A percentile compares a stretch with the other conserved stretches of the same genome.
phyloP scores from a whole-genome alignment of 2,888 invertebrate species.

The Embidobia sp. region DNA sequence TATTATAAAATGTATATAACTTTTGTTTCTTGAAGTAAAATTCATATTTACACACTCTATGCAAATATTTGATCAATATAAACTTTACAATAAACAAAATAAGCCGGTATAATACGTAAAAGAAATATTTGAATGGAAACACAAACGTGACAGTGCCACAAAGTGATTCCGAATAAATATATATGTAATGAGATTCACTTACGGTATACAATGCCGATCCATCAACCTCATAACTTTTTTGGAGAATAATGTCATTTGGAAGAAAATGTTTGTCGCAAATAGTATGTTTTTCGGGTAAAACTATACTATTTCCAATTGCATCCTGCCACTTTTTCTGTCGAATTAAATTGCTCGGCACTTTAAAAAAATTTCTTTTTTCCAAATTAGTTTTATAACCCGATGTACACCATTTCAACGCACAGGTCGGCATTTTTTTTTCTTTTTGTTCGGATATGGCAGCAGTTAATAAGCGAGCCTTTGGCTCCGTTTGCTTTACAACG shows the following conservation, averaged over 20 bases:
- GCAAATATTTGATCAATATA: too few relatives aligned
- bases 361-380: conserved; percentile 13
- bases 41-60: too few relatives aligned
- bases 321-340: conserved; percentile 6
- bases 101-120: too few relatives aligned
- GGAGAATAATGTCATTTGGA: background rate
- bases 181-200: background rate
- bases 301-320: background rate
- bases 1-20: too few relatives aligned
- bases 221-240: background rate
- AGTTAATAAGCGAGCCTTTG: background rate
- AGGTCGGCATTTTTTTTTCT: conserved; percentile 29
- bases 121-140: too few relatives aligned
- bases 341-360: conserved; percentile 3
- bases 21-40: too few relatives aligned
- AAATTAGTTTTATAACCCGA: conserved; percentile 11
- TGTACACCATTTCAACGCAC: conserved; percentile 6
- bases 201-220: background rate
- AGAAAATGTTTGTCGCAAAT: conserved; percentile 16
- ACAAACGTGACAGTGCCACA: too few relatives aligned
- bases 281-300: conserved; percentile 1
- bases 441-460: too few relatives aligned
- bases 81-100: too few relatives aligned
- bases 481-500: background rate
- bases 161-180: too few relatives aligned